Evolutionary conservation across 2,888 invertebrate genomes (phyloP).

Genomic region (Carterocephalus palaemon): DNA sequence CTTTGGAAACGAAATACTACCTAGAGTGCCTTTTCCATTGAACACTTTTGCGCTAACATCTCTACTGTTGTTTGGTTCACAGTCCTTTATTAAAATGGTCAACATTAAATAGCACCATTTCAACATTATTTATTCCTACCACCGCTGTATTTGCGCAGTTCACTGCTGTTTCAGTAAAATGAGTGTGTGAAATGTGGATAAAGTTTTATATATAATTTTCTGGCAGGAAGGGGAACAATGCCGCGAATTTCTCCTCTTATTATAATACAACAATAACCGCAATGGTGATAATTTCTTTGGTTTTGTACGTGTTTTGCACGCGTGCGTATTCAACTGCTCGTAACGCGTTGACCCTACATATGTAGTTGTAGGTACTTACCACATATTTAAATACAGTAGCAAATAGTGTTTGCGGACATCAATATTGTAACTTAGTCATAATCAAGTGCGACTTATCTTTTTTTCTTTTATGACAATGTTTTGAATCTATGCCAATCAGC

Average conservation of each 20-base stretch:
- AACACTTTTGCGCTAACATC: conserved; percentile 21
- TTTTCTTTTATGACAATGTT: no score
- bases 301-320: conserved; percentile 37
- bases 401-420: no score
- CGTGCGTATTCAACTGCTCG: conserved; percentile 39
- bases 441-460: no score
- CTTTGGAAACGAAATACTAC: conserved; percentile 36
- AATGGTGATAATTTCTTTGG: conserved; percentile 46
- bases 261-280: conserved; percentile 45
- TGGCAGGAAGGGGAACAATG: conserved; percentile 50
- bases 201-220: conserved; percentile 46
- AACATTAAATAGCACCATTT: conserved; percentile 7
- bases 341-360: conserved; percentile 31
- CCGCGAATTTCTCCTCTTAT: conserved; percentile 49
- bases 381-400: neutral
- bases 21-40: conserved; percentile 33
- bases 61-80: conserved; percentile 37
- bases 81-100: conserved; percentile 35
- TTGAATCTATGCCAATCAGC: no score
- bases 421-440: no score
- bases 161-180: no score
- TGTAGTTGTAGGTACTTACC: neutral
- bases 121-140: neutral
- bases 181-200: conserved; percentile 36
- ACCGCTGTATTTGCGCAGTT: neutral